Percentiles rank a stretch among this genome's conserved stretches.
phyloP scores from a whole-genome alignment of 2,888 invertebrate species.

The Chalcis sispes region DNA sequence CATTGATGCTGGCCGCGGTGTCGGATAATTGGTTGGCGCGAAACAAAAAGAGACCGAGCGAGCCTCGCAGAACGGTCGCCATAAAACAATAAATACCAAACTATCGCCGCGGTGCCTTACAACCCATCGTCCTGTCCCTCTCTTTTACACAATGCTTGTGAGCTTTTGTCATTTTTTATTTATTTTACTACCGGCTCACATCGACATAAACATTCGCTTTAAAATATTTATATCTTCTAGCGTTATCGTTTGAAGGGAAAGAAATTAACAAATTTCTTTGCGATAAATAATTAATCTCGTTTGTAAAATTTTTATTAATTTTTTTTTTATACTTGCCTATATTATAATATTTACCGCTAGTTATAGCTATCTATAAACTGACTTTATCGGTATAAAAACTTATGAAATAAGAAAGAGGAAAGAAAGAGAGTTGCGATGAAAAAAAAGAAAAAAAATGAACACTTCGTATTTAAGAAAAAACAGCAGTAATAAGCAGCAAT shows the following conservation, averaged over 20 bases:
- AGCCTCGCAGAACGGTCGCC: constrained; percentile 55
- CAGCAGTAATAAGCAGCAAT: constrained; percentile 59
- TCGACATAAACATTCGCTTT: too few relatives aligned
- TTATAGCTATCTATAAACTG: too few relatives aligned
- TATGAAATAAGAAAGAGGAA: constrained; percentile 57
- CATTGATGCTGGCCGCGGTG: constrained; percentile 59
- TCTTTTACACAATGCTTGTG: constrained; percentile 12
- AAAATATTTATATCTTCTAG: too few relatives aligned
- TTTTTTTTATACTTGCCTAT: too few relatives aligned
- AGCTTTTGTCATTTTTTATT: constrained; percentile 1
- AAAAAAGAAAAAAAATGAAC: constrained; percentile 37
- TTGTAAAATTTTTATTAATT: too few relatives aligned
- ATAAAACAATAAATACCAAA: constrained; percentile 63
- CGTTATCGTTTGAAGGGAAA: too few relatives aligned
- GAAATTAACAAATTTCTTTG: too few relatives aligned
- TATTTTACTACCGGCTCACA: background rate
- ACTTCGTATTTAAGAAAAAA: constrained; percentile 49
- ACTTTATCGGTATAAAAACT: too few relatives aligned
- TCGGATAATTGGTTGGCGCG: constrained; percentile 58
- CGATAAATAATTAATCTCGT: too few relatives aligned
- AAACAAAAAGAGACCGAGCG: constrained; percentile 55
- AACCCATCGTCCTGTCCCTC: background rate
- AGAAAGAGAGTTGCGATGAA: constrained; percentile 30
- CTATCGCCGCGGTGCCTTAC: constrained; percentile 50
- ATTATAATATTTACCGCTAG: too few relatives aligned